Evolutionary conservation across 2,797 vertebrate species (phyloP), one percentile per base, ranked within the genome.

Genomic region (Thaleichthys pacificus): DNA sequence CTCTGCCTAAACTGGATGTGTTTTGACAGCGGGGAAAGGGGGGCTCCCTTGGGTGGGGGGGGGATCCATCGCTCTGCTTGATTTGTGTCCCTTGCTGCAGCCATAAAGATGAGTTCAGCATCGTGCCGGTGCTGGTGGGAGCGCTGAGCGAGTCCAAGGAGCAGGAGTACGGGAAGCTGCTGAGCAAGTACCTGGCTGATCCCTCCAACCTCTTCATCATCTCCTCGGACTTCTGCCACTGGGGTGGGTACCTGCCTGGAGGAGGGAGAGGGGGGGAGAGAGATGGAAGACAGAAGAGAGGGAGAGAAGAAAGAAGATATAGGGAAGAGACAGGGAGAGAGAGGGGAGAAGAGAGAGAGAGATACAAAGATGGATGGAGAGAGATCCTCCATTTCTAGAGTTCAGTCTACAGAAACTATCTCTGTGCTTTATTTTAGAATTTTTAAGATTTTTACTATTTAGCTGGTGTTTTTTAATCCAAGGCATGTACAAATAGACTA

Each of bases 31-130:
- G 17, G 73, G 28, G 1, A 4, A 30, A 38, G 51, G 35, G n/a
- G 42, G 24, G 32, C 24, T 69, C 12, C 35, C 24, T n/a, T 2
- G 68, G 17, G 4, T 69, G 69, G 12, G 68, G 24, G 49, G 11
- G 5, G 3, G 47, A 21, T 67, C 19, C 47, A 51, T 68, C 19
- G 47, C 65, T 9, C 35, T 54, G 32, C 15, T 51, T 74, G 4
- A 2, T 79, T 73, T 82, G 84, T 85, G 82, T 83, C 70, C 85
- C 84, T 79, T 85, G 79, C 91, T 90, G 76, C 92, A 99, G 98
- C 95, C 96, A 96, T 96, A 98, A 98, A 95, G 98, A 99, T 87
- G 97, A 99, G 88, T 98, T 99, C 92, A 97, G 96, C 93, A 99
- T 99, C 89, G 97, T 99, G 89, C 97, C 97, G 80, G 96, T 99